Conservation (phyloP, 1,140 invertebrate species). For the Eciton burchellii region DNA sequence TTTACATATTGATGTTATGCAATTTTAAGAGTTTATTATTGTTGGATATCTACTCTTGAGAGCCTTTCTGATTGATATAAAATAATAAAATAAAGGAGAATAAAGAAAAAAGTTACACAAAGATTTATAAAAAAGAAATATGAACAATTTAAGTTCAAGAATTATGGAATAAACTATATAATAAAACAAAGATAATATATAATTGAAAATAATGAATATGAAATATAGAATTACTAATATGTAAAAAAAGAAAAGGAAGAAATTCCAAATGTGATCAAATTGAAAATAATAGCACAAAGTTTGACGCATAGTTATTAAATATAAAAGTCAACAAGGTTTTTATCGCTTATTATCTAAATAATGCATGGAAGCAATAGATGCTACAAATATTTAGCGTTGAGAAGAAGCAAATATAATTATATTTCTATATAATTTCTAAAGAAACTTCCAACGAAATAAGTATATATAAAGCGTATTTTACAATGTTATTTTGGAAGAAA, state of each 20-base stretch:
- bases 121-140: too few species aligned
- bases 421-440: neutral
- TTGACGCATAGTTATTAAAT: neutral
- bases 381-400: neutral
- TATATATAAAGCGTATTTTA: neutral
- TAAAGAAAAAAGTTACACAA: neutral
- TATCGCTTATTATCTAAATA: neutral
- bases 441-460: neutral
- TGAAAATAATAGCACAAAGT: neutral
- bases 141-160: too few species aligned
- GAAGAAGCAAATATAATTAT: neutral
- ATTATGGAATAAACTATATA: too few species aligned
- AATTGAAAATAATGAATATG: too few species aligned
- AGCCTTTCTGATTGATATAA: neutral
- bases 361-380: neutral
- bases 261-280: neutral
- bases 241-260: neutral
- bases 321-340: neutral
- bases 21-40: slow-evolving; percentile 55
- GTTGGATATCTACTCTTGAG: slow-evolving; percentile 24
- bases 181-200: too few species aligned
- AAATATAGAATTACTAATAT: neutral
- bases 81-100: neutral
- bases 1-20: slow-evolving; percentile 35
- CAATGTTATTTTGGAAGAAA: neutral